phyloP scores from a whole-genome alignment of 2,797 vertebrate species.

The Aeoliscus strigatus region DNA sequence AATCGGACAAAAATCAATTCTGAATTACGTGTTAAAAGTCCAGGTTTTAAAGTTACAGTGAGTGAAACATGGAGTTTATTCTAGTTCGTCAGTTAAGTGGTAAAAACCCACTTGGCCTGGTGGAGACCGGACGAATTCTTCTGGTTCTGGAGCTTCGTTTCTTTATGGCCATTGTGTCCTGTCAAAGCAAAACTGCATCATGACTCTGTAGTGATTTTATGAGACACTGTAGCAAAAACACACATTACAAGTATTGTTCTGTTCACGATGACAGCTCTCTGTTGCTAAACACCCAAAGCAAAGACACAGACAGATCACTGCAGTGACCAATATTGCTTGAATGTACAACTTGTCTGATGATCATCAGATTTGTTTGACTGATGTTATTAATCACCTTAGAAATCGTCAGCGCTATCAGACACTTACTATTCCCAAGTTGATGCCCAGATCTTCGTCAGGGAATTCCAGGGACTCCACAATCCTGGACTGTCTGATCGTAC shows the following conservation, averaged over 20 bases:
- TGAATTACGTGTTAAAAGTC: too few species aligned
- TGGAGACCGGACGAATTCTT: conserved; percentile 87
- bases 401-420: background rate
- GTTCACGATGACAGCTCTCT: too few species aligned
- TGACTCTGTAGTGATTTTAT: background rate
- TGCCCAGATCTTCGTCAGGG: conserved; percentile 81
- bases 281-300: too few species aligned
- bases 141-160: conserved; percentile 84
- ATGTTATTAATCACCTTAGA: too few species aligned
- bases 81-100: background rate
- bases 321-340: too few species aligned
- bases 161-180: conserved; percentile 92
- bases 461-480: conserved; percentile 77
- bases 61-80: too few species aligned
- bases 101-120: conserved; percentile 82
- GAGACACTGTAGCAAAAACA: background rate
- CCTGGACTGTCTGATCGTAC: conserved; percentile 66
- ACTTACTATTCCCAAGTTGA: conserved; percentile 84
- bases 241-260: too few species aligned
- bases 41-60: too few species aligned
- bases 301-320: too few species aligned
- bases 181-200: conserved; percentile 7
- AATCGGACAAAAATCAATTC: too few species aligned
- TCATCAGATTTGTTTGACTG: too few species aligned
- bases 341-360: too few species aligned